Evolutionary conservation across 1,140 invertebrate species (phyloP).

Genomic region (Drosophila subpulchrella): DNA sequence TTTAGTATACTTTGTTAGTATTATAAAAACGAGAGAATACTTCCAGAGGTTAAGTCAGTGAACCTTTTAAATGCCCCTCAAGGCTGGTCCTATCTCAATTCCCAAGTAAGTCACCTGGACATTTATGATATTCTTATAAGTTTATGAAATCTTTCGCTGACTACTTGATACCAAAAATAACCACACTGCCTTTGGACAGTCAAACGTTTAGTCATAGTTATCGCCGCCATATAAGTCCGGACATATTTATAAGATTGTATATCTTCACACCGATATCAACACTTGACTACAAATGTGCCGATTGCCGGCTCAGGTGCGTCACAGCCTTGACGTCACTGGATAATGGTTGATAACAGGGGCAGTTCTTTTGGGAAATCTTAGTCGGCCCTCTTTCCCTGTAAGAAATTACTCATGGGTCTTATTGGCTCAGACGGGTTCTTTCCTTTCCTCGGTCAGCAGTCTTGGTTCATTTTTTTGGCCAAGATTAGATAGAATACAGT

Average conservation of each 20-base stretch:
- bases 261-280: constrained; percentile 53
- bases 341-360: constrained; percentile 10
- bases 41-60: constrained; percentile 8
- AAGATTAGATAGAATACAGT: constrained; percentile 25
- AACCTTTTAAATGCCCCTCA: constrained; percentile 1
- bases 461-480: neutral
- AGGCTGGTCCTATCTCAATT: constrained; percentile 12
- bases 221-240: neutral
- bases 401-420: constrained; percentile 50
- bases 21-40: neutral
- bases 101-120: constrained; percentile 3
- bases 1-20: neutral
- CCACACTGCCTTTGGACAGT: constrained; percentile 1
- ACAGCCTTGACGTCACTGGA: constrained; percentile 39
- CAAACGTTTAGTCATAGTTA: constrained; percentile 36
- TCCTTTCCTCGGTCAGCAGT: constrained; percentile 15
- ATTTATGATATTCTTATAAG: constrained; percentile 23
- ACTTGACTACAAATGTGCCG: constrained; percentile 53
- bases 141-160: constrained; percentile 21
- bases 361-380: neutral
- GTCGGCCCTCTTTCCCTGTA: constrained; percentile 7
- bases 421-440: constrained; percentile 43
- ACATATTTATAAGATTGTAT: constrained; percentile 19
- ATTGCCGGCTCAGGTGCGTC: constrained; percentile 50
- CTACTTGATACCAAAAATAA: constrained; percentile 15